Conservation (phyloP, 1,140 invertebrate species). For the Neomicropteryx cornuta region DNA sequence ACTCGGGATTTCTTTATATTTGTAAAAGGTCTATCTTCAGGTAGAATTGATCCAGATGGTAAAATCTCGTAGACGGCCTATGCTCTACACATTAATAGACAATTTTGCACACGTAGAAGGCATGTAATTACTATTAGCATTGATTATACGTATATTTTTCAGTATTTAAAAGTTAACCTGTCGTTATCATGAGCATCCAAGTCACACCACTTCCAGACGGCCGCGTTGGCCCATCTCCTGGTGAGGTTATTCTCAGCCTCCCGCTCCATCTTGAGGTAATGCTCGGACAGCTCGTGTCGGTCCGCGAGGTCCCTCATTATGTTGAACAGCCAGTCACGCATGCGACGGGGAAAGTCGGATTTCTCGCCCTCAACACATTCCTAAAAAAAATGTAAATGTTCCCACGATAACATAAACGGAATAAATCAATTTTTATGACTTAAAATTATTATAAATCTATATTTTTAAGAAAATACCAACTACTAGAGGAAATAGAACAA, state of each 20-base stretch:
- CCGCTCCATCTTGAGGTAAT: conserved; percentile 76
- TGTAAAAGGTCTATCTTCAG: too few relatives aligned
- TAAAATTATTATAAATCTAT: conserved; percentile 4
- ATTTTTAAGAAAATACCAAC: conserved; percentile 6
- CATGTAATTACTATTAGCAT: too few relatives aligned
- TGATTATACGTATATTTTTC: too few relatives aligned
- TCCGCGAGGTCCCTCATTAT: conserved; percentile 91
- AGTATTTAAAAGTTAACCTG: conserved; percentile 46
- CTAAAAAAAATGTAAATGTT: conserved; percentile 24
- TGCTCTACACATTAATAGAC: too few relatives aligned
- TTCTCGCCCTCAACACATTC: conserved; percentile 75
- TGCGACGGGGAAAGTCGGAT: conserved; percentile 82
- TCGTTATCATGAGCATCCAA: conserved; percentile 82
- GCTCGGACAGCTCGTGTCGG: conserved; percentile 70
- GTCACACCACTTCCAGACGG: conserved; percentile 96
- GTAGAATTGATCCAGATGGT: too few relatives aligned
- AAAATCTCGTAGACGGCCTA: too few relatives aligned
- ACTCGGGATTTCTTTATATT: too few relatives aligned
- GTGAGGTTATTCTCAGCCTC: conserved; percentile 80
- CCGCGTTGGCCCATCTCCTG: conserved; percentile 78
- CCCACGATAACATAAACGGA: too few relatives aligned
- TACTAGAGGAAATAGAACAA: too few relatives aligned
- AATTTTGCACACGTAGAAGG: too few relatives aligned
- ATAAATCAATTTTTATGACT: too few relatives aligned
- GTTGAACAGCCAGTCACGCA: conserved; percentile 95